phyloP scores from a whole-genome alignment of 2,888 invertebrate genomes.

The Lycocerus yunnanus region DNA sequence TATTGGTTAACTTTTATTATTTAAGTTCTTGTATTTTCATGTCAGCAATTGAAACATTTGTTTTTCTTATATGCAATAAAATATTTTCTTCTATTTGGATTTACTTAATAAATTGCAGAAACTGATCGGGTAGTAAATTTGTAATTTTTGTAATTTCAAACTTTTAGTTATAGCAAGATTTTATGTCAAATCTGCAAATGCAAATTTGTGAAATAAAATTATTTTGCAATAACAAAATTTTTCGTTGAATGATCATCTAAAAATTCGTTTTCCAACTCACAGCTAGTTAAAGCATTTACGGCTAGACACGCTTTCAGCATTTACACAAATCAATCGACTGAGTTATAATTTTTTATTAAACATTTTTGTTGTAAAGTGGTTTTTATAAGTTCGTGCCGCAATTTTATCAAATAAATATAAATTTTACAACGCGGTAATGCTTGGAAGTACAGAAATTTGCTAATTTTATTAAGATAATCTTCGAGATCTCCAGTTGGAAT shows the following conservation, averaged over 20 bases:
- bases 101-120: constrained; percentile 44
- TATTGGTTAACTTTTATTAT: constrained; percentile 56
- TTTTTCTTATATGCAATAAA: constrained; percentile 54
- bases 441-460: too few species aligned
- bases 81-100: constrained; percentile 47
- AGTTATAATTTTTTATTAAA: too few species aligned
- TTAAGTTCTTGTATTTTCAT: constrained; percentile 57
- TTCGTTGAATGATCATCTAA: not conserved
- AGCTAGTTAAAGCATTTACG: too few species aligned
- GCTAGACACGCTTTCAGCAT: too few species aligned
- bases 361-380: too few species aligned
- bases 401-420: too few species aligned
- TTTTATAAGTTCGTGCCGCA: too few species aligned
- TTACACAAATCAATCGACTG: too few species aligned
- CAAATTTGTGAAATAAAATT: not conserved
- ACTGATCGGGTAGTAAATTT: constrained; percentile 50
- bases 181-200: not conserved
- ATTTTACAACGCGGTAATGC: too few species aligned
- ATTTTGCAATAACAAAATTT: not conserved
- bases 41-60: constrained; percentile 54
- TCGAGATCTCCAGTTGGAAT: too few species aligned
- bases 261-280: not conserved
- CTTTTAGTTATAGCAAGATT: constrained; percentile 7
- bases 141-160: constrained; percentile 44
- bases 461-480: too few species aligned